Base-by-base conservation (phyloP, 2,113 vertebrate genomes). In the Micromys minutus region DNA sequence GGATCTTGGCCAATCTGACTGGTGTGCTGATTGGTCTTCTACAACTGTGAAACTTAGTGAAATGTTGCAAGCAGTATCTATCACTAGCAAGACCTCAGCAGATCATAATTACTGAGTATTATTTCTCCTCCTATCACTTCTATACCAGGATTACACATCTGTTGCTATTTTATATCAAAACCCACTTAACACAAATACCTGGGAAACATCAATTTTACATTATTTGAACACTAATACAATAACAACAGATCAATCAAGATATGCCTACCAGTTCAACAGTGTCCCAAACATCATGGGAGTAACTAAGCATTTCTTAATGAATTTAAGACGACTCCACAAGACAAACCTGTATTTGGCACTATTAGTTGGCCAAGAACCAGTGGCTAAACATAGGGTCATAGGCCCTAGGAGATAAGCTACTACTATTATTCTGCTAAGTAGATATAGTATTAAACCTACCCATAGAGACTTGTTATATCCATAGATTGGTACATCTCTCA, bases 91-190 rank as follows among this genome's bases (percentile, higher is more conserved):
- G 15, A 3, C 47, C 55, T 94, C 16, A 69, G 1, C 36, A 55
- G 83, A 69, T 86, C 29, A 39, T 16, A 34, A 16, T 55, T 31
- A n/a, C 29, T 72, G 45, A n/a, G 24, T 42, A 34, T 63, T 52
- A 39, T 29, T 50, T 17, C 34, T 42, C n/a, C 52, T 50, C 3
- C 69, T 36, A 4, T 15, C n/a, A 15, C 11, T 22, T 9, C 39
- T 45, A 3, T 12, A 7, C 19, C n/a, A 12, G 29, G 76, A 0
- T 52, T 24, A 52, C 10, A 71, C 31, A 4, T 86, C 75, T 45
- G 0, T 24, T 45, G 9, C 21, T 12, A 0, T 65, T n/a, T 31
- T 6, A 11, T 42, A 77, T 26, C 21, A n/a, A 22, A 29, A 26
- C n/a, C 22, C 29, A 10, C 24, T 22, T 31, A 47, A 12, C 29